Conservation (phyloP, 2,113 vertebrate species). For the Thamnaconus septentrionalis region DNA sequence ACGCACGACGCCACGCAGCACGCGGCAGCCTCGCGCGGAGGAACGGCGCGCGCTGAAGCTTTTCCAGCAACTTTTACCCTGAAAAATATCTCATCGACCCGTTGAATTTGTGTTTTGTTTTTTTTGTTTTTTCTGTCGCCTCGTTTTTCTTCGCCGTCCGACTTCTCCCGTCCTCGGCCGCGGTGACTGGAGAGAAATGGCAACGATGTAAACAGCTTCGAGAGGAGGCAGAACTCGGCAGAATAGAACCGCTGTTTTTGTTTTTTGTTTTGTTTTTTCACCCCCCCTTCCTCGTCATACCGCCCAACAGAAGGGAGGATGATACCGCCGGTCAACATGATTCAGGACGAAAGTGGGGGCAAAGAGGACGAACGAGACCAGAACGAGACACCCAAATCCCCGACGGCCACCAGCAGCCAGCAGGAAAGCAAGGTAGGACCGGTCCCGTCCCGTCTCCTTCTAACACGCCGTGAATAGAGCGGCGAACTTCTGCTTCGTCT, state of each 20-base stretch:
- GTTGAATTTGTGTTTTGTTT: neutral
- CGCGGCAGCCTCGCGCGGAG: conserved; percentile 1
- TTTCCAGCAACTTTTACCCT: neutral
- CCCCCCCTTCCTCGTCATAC: too few species aligned
- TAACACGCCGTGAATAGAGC: neutral
- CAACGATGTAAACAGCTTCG: conserved; percentile 39
- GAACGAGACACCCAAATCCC: conserved; percentile 70
- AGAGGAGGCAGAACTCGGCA: conserved; percentile 22
- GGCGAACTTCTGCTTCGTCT: neutral
- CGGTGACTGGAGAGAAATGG: conserved; percentile 35
- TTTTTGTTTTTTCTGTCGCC: neutral
- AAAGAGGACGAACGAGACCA: conserved; percentile 70
- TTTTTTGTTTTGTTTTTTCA: conserved; percentile 12
- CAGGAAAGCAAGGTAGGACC: conserved; percentile 78
- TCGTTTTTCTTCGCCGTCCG: conserved; percentile 11
- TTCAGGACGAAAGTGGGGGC: conserved; percentile 70
- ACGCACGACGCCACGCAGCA: conserved; percentile 39
- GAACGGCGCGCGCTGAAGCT: conserved; percentile 1
- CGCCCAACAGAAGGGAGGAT: conserved; percentile 51
- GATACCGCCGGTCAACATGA: conserved; percentile 74
- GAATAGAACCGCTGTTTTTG: conserved; percentile 27
- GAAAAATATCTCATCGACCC: too few species aligned
- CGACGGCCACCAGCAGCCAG: conserved; percentile 60
- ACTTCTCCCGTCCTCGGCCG: conserved; percentile 20
- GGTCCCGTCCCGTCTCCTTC: conserved; percentile 1